These are phyloP conservation scores for Xenus cinereus DNA, from an alignment of 2,113 vertebrate species.

Conservation along the genomic window DNA sequence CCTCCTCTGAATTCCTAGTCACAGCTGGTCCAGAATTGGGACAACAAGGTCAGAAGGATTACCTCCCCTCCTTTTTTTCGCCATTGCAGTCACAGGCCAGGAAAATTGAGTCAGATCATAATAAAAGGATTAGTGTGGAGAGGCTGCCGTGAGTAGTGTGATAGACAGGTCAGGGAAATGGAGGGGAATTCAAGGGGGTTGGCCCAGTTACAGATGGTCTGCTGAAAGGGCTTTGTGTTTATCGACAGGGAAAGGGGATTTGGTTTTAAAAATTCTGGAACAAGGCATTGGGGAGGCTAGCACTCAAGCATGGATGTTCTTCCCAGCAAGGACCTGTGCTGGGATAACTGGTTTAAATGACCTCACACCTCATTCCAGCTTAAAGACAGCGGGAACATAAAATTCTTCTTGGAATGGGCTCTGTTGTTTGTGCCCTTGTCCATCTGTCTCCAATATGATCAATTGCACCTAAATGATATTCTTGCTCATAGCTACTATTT, in stretches of 20 bases:
- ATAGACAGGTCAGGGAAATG: constrained; percentile 37
- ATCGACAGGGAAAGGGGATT: neutral
- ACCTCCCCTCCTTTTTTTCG: neutral
- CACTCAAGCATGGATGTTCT: neutral
- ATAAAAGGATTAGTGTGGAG: constrained; percentile 57
- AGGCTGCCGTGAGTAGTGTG: neutral
- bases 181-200: neutral
- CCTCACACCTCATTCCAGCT: neutral
- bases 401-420: neutral
- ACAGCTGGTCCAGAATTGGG: constrained; percentile 38
- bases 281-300: neutral
- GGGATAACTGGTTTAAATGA: neutral
- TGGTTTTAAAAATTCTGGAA: neutral
- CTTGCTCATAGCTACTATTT: neutral
- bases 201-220: neutral
- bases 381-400: neutral
- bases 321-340: neutral
- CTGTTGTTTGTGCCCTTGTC: neutral
- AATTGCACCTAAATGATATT: neutral
- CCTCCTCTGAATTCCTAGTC: neutral
- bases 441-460: neutral
- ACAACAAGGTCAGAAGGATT: constrained; percentile 49
- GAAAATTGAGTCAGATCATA: constrained; percentile 51
- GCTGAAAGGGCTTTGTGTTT: constrained; percentile 5
- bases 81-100: constrained; percentile 9